These are phyloP conservation scores for Hesperophylax magnus DNA, from an alignment of 1,140 invertebrate species.

Conservation along the genomic window DNA sequence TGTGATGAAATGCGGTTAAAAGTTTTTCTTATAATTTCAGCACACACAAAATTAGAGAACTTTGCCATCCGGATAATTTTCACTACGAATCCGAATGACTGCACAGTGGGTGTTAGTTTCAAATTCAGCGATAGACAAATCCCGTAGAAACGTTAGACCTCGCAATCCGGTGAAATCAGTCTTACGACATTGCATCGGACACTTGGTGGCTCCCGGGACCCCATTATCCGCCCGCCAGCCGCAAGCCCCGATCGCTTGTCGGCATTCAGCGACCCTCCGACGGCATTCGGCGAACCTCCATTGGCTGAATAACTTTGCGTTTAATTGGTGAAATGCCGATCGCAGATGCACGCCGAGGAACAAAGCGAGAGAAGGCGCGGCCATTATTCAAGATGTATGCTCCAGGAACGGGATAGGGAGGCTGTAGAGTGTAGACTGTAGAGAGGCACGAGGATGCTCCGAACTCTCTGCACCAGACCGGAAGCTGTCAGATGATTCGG, in stretches of 20 bases:
- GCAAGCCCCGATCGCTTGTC: constrained; percentile 18
- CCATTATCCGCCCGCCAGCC: constrained; percentile 19
- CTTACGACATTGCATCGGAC: constrained; percentile 26
- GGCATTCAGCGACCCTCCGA: constrained; percentile 1
- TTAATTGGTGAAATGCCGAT: constrained; percentile 51
- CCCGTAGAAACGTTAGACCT: no score
- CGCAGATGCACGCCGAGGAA: constrained; percentile 40
- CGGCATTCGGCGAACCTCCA: not conserved
- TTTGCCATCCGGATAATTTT: no score
- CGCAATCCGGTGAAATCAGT: constrained; percentile 19
- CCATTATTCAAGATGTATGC: constrained; percentile 6
- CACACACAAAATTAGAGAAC: no score
- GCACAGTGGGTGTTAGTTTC: no score
- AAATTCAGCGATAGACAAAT: no score
- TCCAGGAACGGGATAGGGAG: not conserved
- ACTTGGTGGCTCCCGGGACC: constrained; percentile 3
- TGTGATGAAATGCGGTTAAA: no score
- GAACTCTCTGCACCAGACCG: constrained; percentile 14
- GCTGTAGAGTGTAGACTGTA: no score
- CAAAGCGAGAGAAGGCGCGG: constrained; percentile 19
- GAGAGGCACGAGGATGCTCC: not conserved
- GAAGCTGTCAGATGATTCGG: constrained; percentile 39
- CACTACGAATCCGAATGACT: no score
- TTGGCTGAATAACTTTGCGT: constrained; percentile 46
- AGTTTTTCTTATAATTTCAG: no score